Base-by-base conservation (phyloP, 2,888 invertebrate species). In the Agonopterix arenella region DNA sequence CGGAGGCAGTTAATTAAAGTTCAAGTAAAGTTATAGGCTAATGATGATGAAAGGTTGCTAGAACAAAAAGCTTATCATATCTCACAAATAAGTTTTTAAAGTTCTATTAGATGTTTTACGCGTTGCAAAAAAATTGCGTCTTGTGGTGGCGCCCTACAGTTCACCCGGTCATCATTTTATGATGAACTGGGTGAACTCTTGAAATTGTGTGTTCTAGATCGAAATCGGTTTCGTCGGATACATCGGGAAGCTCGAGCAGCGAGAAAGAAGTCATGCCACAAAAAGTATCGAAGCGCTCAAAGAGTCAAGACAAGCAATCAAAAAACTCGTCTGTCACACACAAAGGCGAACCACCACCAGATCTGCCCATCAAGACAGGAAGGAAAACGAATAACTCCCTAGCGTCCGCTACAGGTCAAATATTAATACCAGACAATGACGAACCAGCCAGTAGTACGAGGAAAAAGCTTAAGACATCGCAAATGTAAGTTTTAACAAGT, bases 351-450 rank as follows among this genome's bases (percentile, higher is more conserved):
- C 84, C 80, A 3, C 82, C 80, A 9, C 83, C 85, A 62, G 80
- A 79, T 18, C 76, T 73, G 1, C 80, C 80, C 0, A 67, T 83
- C 11, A 84, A 83, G 59, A 85, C 90, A 2, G 96, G 96, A 49
- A 90, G 96, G 53, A 96, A 96, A 80, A 96, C 96, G 8, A 96
- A 96, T 71, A 96, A 96, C 79, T 96, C 96, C 1, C 85, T 96
- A 46, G 94, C 96, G 1, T 95, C 95, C 9, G 93, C 95, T 47
- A 95, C 95, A 2, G 96, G 96, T 36, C 95, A 95, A 73, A 95
- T 96, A 57, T 90, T 96, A 51, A 95, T 96, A 74, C 93, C 82
- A 13, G 90, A 88, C 59, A 81, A 74, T 58, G 82, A 79, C 46
- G 89, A 86, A 50, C 86, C 84, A 0, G 70, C 76, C 44, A 85